Percentiles rank a stretch among this genome's conserved stretches.
Conservation (phyloP, 30 jellyfish, hydroid and myxozoan genomes). For the Catostylus mosaicus region DNA sequence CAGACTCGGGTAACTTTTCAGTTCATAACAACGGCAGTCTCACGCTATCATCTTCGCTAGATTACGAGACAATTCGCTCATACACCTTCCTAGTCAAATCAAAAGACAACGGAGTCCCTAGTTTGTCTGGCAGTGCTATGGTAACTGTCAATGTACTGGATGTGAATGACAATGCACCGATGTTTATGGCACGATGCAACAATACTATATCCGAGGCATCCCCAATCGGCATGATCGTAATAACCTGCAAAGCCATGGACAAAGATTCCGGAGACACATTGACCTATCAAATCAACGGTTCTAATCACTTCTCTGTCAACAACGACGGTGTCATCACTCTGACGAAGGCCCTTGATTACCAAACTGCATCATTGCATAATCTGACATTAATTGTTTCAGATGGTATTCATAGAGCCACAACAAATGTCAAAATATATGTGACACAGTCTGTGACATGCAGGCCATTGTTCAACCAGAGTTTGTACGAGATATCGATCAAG, state of each 20-base stretch:
- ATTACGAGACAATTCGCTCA: conserved; percentile 65
- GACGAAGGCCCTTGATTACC: conserved; percentile 35
- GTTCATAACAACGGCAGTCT: conserved; percentile 60
- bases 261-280: conserved; percentile 33
- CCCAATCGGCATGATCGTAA: conserved; percentile 53
- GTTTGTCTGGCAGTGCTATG: conserved; percentile 55
- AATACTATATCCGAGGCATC: conserved; percentile 53
- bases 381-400: conserved; percentile 71
- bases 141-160: conserved; percentile 61
- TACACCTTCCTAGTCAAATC: conserved; percentile 77
- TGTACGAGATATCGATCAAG: conserved; percentile 43
- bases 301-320: conserved; percentile 72
- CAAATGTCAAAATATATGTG: conserved; percentile 22
- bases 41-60: conserved; percentile 44
- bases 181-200: conserved; percentile 36
- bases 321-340: conserved; percentile 63
- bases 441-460: conserved; percentile 24
- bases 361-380: conserved; percentile 37
- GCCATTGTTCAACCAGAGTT: conserved; percentile 75
- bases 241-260: conserved; percentile 69
- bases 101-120: conserved; percentile 69
- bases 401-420: conserved; percentile 26
- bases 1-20: conserved; percentile 83
- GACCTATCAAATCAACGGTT: conserved; percentile 23
- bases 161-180: conserved; percentile 86